Evolutionary conservation across 2,113 vertebrate species (phyloP), one percentile per base, ranked within the genome.

Genomic region (Chloebia gouldiae): DNA sequence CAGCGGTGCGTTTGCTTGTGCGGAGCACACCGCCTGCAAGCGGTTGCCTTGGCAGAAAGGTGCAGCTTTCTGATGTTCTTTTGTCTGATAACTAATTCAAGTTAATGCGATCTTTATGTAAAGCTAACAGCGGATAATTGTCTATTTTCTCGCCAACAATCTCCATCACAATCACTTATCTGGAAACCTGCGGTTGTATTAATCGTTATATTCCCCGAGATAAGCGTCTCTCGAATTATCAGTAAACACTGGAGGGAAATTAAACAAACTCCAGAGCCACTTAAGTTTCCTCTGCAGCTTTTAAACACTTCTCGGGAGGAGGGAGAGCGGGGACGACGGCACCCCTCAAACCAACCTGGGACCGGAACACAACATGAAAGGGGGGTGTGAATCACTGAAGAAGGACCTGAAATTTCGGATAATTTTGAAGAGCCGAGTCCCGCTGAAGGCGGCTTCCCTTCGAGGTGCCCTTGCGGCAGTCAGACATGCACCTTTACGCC

Each of bases 111-210:
- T 98, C 98, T 98, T 98, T 98, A 98, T 98, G 98, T 97, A 98
- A 98, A 98, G 98, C 98, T 98, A 98, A 98, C 98, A 98, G 98
- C 98, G 97, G 98, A 98, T 98, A 98, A 98, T 98, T 98, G 98
- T 98, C 98, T 98, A 98, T 98, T 98, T 98, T 98, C 98, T 98
- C 97, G 97, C 98, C 98, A 98, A 97, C 98, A 98, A 97, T 98
- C 98, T 98, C 98, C 98, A 98, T 98, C 98, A 98, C 98, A 98
- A 98, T 98, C 98, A 98, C 98, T 98, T 98, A 98, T 98, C 97
- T 98, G 98, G 98, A 98, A 98, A 98, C 98, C 98, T 98, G 98
- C 96, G 98, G 98, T 88, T 98, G 98, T 97, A 98, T 98, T 98
- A 98, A 98, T 98, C 97, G 97, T 97, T 97, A 97, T 97, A 97